Evolutionary conservation across 2,888 invertebrate species (phyloP), one percentile per base, ranked within the genome.

Genomic region (Silvanus unidentatus): DNA sequence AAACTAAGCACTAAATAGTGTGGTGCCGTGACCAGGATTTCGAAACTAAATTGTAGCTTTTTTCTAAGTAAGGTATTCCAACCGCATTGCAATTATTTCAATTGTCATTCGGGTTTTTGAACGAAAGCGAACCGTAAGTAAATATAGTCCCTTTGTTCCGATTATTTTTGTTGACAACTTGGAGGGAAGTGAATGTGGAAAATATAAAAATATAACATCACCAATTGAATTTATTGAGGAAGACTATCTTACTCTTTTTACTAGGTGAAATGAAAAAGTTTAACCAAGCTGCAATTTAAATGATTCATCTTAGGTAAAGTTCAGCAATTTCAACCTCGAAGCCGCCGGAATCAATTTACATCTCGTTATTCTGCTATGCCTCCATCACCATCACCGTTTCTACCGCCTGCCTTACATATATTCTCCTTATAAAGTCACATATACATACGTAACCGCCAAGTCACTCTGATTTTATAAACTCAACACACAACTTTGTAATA

Each of bases 341-440:
- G 64, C 66, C 60, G 59, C 63, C 63, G 62, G 66, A 69, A 69
- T 69, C 68, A 70, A 70, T 70, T 70, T 70, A 68, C 70, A 70
- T 69, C 67, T 69, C 69, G 68, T 69, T 70, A 70, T 67, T 65
- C 61, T 55, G 58, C 54, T n/a, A 52, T 50, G 42, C 43, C 41
- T 34, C 47, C 47, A 46, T 45, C 48, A 49, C 45, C 40, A 41
- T 40, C 16, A 40, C 39, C 34, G 44, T n/a, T n/a, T n/a, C n/a
- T n/a, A n/a, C n/a, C n/a, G n/a, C n/a, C n/a, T n/a, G n/a, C 36
- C 51, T 46, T 11, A 32, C 10, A 22, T 22, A 22, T 22, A 22
- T 22, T 22, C 22, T 22, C 22, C n/a, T 22, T 22, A 22, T 8
- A 22, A 22, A 5, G 22, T 22, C 22, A 5, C 22, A 22, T 22